A percentile compares a stretch with the other conserved stretches of the same genome.
Conservation (phyloP, 2,113 vertebrate species). For the Apteryx owenii region DNA sequence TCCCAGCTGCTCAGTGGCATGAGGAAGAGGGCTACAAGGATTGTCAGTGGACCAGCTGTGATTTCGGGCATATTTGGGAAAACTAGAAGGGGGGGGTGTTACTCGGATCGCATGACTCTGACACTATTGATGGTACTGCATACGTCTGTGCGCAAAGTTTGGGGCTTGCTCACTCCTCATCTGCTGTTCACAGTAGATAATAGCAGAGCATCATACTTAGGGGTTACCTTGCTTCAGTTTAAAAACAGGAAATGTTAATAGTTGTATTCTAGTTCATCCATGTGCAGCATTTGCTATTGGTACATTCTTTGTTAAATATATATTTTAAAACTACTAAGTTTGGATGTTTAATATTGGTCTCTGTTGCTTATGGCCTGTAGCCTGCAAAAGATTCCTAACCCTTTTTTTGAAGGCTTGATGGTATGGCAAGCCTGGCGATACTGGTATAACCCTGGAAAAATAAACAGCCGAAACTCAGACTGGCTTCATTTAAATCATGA, state of each 20-base stretch:
- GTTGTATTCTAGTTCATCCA: not conserved
- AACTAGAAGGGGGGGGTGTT: not conserved
- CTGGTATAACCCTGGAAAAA: not conserved
- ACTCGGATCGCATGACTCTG: not conserved
- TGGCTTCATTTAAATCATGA: not conserved
- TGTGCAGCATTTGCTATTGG: not conserved
- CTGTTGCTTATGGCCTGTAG: not conserved
- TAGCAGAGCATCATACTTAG: rapidly evolving
- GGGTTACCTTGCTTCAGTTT: not conserved
- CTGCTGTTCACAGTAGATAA: rapidly evolving
- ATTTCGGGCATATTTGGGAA: not conserved
- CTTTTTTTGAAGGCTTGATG: not conserved
- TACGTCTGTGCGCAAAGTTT: rapidly evolving
- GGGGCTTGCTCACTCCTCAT: not conserved
- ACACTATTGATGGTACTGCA: not conserved
- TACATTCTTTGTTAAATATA: not conserved
- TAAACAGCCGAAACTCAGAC: not conserved
- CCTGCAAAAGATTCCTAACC: not conserved
- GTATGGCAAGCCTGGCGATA: not conserved
- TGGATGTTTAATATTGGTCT: not conserved
- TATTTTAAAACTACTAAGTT: not conserved
- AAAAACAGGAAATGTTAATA: not conserved
- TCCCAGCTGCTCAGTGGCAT: not conserved
- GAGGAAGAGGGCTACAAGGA: not conserved
- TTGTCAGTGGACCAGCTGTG: not conserved